Evolutionary conservation across 2,797 vertebrate genomes (phyloP).

Genomic region (Sebastiscus tertius): DNA sequence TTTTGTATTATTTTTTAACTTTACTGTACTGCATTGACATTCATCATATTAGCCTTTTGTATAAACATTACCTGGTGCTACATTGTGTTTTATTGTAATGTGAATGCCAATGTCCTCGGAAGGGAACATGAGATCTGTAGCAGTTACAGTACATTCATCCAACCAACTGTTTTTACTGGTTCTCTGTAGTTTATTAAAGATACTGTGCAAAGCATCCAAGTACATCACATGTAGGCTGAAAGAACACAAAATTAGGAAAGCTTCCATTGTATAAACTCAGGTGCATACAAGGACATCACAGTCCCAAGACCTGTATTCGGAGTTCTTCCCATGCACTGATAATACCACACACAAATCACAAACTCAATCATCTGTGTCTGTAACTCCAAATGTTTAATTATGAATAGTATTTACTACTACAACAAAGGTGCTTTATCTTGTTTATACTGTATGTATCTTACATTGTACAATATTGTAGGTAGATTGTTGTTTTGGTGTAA

Average conservation of each 20-base stretch:
- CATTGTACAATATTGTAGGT: constrained; percentile 93
- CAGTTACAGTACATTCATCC: constrained; percentile 76
- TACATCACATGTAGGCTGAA: constrained; percentile 72
- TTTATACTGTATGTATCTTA: constrained; percentile 90
- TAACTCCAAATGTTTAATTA: constrained; percentile 88
- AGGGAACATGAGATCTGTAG: constrained; percentile 83
- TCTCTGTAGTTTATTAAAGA: constrained; percentile 80
- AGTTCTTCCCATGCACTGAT: constrained; percentile 92
- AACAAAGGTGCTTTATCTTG: constrained; percentile 90
- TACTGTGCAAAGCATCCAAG: constrained; percentile 79
- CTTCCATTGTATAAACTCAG: constrained; percentile 87
- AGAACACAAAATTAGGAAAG: constrained; percentile 75
- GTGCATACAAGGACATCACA: constrained; percentile 86
- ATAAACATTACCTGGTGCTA: constrained; percentile 96
- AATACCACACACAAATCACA: constrained; percentile 86
- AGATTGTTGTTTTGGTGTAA: constrained; percentile 91
- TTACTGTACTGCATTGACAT: constrained; percentile 89
- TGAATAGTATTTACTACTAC: constrained; percentile 85
- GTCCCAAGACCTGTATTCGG: constrained; percentile 85
- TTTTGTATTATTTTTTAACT: constrained; percentile 76
- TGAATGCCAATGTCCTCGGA: constrained; percentile 92
- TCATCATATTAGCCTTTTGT: constrained; percentile 87
- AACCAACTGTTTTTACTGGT: constrained; percentile 78
- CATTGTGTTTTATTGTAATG: constrained; percentile 91
- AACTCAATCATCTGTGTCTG: constrained; percentile 85